These are phyloP conservation scores for Alexandromys fortis DNA, from an alignment of 2,113 vertebrate species.

Conservation along the genomic window DNA sequence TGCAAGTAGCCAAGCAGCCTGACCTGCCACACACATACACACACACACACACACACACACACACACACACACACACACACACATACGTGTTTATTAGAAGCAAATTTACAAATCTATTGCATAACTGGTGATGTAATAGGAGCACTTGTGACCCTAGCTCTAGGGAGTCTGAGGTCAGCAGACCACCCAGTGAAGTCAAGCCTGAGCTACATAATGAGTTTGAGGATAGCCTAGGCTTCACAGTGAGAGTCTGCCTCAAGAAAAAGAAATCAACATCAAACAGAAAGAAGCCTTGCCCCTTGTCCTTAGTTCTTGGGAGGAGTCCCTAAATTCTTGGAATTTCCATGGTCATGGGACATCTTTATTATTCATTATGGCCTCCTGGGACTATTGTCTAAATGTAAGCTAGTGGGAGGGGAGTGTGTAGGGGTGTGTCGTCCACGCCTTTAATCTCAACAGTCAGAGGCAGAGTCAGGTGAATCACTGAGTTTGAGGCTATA, in stretches of 20 bases:
- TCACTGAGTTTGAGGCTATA: not conserved
- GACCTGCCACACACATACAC: not conserved
- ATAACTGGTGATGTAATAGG: not conserved
- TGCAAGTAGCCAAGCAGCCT: not conserved
- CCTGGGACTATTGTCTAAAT: not conserved
- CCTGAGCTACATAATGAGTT: not conserved
- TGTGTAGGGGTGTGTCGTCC: not conserved
- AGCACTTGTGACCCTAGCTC: not conserved
- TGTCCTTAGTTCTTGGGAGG: not conserved
- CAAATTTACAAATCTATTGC: not conserved
- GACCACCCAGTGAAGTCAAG: not conserved
- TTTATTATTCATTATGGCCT: not conserved
- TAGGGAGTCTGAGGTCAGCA: not conserved
- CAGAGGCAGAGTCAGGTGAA: not conserved
- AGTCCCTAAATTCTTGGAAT: conserved; percentile 20
- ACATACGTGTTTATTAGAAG: conserved; percentile 6
- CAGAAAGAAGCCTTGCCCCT: not conserved
- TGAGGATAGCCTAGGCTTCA: not conserved
- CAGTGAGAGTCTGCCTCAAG: not conserved
- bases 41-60: not conserved
- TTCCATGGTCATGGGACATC: not conserved
- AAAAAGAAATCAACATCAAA: not conserved
- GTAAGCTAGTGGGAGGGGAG: not conserved
- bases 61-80: not conserved
- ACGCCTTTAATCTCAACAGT: not conserved